A percentile compares a stretch with the other conserved stretches of the same genome.
Conservation (phyloP, 2,888 invertebrate species). For the Reticulitermes lucifugus region DNA sequence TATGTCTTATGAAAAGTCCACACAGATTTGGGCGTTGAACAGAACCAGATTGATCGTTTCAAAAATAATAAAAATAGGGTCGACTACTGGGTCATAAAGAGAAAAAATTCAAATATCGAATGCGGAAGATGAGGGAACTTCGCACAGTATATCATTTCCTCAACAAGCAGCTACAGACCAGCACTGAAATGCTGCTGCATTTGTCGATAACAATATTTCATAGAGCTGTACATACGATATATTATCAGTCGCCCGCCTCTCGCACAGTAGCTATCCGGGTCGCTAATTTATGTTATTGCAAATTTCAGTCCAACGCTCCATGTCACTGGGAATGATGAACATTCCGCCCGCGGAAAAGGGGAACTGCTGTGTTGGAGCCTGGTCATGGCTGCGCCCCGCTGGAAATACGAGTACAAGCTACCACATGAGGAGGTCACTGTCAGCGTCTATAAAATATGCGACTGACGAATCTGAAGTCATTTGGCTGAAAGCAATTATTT, state of each 20-base stretch:
- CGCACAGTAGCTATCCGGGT: slow-evolving; percentile 10
- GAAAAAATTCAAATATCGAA: slow-evolving; percentile 1
- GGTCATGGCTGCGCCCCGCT: background rate
- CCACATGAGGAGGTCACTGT: too few relatives aligned
- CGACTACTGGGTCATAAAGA: background rate
- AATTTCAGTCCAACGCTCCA: slow-evolving; percentile 44
- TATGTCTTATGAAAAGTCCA: too few relatives aligned
- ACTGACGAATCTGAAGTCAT: too few relatives aligned
- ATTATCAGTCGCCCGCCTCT: slow-evolving; percentile 7
- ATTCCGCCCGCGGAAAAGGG: background rate
- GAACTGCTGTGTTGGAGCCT: background rate
- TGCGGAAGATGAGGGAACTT: background rate
- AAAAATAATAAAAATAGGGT: background rate
- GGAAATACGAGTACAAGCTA: background rate
- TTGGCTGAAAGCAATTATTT: too few relatives aligned
- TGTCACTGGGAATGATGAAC: slow-evolving; percentile 48
- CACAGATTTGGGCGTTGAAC: too few relatives aligned
- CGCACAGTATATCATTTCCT: slow-evolving; percentile 3
- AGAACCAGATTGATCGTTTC: too few relatives aligned
- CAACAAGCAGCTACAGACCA: background rate
- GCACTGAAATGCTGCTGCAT: background rate
- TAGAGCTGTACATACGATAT: slow-evolving; percentile 39
- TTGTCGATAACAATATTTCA: slow-evolving; percentile 47
- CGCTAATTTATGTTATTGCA: slow-evolving; percentile 50
- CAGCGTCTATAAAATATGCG: too few relatives aligned